Conservation (phyloP, 2,113 vertebrate species). For the Ramphastos sulfuratus region DNA sequence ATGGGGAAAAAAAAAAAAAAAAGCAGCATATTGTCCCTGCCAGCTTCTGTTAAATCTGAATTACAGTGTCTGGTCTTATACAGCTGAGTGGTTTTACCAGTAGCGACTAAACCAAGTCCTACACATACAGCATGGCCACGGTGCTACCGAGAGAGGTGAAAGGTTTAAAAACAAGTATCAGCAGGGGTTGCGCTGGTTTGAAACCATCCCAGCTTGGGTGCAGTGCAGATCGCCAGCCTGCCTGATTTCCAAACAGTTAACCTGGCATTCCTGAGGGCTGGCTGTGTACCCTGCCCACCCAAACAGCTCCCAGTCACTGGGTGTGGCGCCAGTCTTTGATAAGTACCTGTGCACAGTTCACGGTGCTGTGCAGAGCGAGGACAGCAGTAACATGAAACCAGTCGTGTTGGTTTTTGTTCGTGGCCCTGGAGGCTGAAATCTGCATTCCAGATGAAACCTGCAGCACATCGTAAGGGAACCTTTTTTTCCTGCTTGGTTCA, state of each 20-base stretch:
- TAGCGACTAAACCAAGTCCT: background rate
- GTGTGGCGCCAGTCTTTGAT: constrained; percentile 63
- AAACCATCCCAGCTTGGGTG: background rate
- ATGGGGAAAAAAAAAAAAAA: background rate
- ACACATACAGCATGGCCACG: accelerated
- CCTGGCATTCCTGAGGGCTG: background rate
- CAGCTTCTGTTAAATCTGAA: background rate
- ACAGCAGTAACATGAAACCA: constrained; percentile 88
- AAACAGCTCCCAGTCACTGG: constrained; percentile 21
- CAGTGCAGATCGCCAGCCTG: background rate
- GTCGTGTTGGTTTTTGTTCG: constrained; percentile 72
- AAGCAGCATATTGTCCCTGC: background rate
- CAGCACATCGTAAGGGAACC: constrained; percentile 62
- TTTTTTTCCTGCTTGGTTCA: background rate
- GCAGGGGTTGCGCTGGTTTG: background rate
- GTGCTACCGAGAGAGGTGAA: background rate
- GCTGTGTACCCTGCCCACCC: constrained; percentile 43
- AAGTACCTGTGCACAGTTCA: constrained; percentile 72
- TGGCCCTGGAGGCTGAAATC: constrained; percentile 77
- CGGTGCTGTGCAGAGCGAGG: constrained; percentile 38
- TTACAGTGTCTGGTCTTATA: background rate
- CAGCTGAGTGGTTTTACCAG: background rate
- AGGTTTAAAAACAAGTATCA: background rate
- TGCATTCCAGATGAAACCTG: constrained; percentile 81
- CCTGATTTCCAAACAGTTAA: background rate